These are phyloP conservation scores for Euplagia quadripunctaria DNA, from an alignment of 2,888 invertebrate genomes.

Conservation along the genomic window DNA sequence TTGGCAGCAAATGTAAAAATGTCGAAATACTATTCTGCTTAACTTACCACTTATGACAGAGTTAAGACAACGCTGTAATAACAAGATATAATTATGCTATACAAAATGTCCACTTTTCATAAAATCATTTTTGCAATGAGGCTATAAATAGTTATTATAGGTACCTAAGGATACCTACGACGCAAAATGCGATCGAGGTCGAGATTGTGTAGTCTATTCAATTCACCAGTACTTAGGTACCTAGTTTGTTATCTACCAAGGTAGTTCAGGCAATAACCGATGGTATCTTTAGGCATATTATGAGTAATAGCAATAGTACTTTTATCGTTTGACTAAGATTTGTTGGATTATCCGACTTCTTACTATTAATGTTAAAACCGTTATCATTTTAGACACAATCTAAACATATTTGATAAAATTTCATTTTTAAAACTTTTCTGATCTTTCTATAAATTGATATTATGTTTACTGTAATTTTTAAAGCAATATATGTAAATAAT, in stretches of 20 bases:
- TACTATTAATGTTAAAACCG: neutral
- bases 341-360: neutral
- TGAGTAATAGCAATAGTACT: neutral
- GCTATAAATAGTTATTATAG: neutral
- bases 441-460: too few relatives aligned
- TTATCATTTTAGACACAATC: neutral
- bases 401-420: neutral
- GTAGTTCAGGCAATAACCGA: slow-evolving; percentile 5
- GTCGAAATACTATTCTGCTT: neutral
- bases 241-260: slow-evolving; percentile 6
- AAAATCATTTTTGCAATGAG: neutral
- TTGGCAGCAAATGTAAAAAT: slow-evolving; percentile 10
- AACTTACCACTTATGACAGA: neutral
- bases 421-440: too few relatives aligned
- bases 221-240: neutral
- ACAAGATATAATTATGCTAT: neutral
- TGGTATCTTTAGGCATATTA: neutral
- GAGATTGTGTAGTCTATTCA: slow-evolving; percentile 3
- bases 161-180: slow-evolving; percentile 7
- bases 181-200: slow-evolving; percentile 22
- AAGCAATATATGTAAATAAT: too few relatives aligned
- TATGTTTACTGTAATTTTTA: neutral
- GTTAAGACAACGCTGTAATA: neutral
- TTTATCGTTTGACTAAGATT: neutral
- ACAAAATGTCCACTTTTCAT: neutral